A percentile compares a stretch with the other conserved stretches of the same genome.
Evolutionary conservation across 2,888 invertebrate species (phyloP).

Genomic region (Phortica okadai): DNA sequence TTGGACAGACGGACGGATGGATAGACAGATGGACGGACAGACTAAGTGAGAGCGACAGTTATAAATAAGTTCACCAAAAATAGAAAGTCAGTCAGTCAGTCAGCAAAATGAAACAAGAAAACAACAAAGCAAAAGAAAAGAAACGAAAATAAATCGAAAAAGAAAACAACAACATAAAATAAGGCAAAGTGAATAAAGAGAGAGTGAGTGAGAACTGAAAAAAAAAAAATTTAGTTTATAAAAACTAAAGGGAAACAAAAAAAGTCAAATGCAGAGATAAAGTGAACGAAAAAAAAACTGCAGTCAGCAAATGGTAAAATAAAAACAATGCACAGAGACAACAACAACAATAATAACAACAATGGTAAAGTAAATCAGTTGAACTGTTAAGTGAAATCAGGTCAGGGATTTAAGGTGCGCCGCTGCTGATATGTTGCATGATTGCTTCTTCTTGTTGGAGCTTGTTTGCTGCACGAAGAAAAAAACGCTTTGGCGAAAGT

Average conservation of each 20-base stretch:
- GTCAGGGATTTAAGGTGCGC: conserved; percentile 28
- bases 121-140: neutral
- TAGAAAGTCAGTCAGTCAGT: conserved; percentile 16
- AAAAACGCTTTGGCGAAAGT: neutral
- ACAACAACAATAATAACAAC: neutral
- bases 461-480: neutral
- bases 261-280: neutral
- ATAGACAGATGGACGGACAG: neutral
- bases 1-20: neutral
- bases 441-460: neutral
- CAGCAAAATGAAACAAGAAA: neutral
- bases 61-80: conserved; percentile 32
- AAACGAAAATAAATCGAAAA: neutral
- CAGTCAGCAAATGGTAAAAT: conserved; percentile 14
- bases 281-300: neutral
- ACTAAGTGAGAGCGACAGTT: conserved; percentile 28
- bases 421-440: conserved; percentile 5
- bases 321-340: neutral
- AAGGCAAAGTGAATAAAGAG: neutral
- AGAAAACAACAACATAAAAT: neutral
- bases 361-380: neutral
- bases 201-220: neutral
- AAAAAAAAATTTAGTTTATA: neutral
- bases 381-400: conserved; percentile 24
- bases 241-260: neutral